Percentiles rank a stretch among this genome's conserved stretches.
These are phyloP conservation scores for Himalopsyche anomala DNA, from an alignment of 2,888 invertebrate species.

Conservation along the genomic window DNA sequence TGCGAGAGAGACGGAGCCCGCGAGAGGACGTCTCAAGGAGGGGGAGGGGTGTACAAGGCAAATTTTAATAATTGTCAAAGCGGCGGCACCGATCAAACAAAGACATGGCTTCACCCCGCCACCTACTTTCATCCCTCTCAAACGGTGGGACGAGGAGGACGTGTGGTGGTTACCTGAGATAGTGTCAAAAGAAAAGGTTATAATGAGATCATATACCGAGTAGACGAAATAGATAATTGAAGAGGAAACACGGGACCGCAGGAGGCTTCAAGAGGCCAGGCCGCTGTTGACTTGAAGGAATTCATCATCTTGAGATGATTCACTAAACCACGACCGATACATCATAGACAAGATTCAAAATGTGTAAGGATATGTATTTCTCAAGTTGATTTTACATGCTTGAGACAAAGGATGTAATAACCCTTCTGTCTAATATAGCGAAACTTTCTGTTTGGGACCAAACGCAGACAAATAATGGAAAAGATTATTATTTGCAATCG, in stretches of 20 bases:
- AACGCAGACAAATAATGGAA: too few relatives aligned
- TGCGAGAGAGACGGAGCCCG: conserved; percentile 64
- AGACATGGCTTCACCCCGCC: conserved; percentile 43
- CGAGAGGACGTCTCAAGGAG: conserved; percentile 47
- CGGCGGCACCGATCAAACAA: conserved; percentile 77
- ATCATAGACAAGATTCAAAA: too few relatives aligned
- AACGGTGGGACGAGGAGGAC: conserved; percentile 33
- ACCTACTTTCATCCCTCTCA: conserved; percentile 21
- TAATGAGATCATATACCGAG: conserved; percentile 29
- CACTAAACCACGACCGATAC: too few relatives aligned
- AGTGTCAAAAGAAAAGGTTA: conserved; percentile 45
- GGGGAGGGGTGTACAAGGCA: conserved; percentile 71
- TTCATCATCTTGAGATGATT: too few relatives aligned
- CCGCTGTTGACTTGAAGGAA: conserved; percentile 19
- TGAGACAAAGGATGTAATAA: too few relatives aligned
- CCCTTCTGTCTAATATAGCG: too few relatives aligned
- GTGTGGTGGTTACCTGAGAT: conserved; percentile 1
- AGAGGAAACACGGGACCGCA: conserved; percentile 17
- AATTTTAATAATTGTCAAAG: conserved; percentile 80
- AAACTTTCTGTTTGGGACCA: too few relatives aligned
- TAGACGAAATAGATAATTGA: conserved; percentile 22
- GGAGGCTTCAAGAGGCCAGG: conserved; percentile 6
- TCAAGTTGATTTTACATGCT: too few relatives aligned
- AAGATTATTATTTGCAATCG: too few relatives aligned
- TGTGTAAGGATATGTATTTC: too few relatives aligned